A percentile compares a stretch with the other conserved stretches of the same genome.
Conservation (phyloP, 2,113 vertebrate genomes). For the Psittacula cyanocephala region DNA sequence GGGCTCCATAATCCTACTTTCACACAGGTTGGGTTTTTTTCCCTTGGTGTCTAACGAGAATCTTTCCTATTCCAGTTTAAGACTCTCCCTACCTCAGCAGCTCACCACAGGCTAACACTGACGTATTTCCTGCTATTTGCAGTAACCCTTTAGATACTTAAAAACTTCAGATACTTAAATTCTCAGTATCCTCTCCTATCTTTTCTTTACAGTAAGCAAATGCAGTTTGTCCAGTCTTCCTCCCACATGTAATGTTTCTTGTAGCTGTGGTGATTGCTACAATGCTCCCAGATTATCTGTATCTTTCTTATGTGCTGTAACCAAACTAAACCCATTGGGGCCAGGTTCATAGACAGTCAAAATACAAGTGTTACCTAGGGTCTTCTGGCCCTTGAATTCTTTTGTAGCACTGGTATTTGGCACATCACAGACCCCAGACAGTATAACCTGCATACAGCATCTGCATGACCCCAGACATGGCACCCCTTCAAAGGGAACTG, state of each 20-base stretch:
- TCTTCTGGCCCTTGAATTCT: background rate
- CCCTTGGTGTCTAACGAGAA: background rate
- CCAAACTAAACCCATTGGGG: background rate
- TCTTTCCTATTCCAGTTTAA: background rate
- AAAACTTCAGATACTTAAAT: background rate
- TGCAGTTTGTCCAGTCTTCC: background rate
- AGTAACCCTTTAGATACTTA: background rate
- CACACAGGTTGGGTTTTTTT: accelerated
- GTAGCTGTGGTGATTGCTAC: background rate
- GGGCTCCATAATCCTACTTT: background rate
- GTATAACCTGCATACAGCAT: background rate
- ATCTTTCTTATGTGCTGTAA: background rate
- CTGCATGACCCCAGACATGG: background rate
- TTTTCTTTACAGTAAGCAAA: background rate
- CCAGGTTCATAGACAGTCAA: background rate
- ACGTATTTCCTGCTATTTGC: background rate
- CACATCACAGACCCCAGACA: background rate
- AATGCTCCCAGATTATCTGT: background rate
- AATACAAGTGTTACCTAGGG: background rate
- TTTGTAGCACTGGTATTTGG: background rate
- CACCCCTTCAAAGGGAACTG: background rate
- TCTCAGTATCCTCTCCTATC: background rate
- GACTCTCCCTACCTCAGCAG: background rate
- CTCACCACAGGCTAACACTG: background rate
- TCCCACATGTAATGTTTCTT: background rate